A percentile compares a stretch with the other conserved stretches of the same genome.
Conservation (phyloP, 2,797 vertebrate species). For the Columba guinea region DNA sequence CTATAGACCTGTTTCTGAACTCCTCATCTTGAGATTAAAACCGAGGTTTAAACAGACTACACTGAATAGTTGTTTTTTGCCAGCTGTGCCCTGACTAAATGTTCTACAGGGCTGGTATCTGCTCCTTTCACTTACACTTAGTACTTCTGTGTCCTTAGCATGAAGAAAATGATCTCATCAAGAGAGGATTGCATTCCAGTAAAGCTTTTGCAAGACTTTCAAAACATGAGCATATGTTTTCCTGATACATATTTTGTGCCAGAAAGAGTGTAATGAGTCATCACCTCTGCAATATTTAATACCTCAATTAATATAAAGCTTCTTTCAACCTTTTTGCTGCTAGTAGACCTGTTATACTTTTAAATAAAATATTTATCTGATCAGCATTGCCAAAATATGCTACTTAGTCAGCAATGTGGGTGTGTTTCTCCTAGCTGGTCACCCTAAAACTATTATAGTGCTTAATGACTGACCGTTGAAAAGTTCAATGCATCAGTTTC, state of each 20-base stretch:
- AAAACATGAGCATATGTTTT: constrained; percentile 49
- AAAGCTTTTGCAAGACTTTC: constrained; percentile 18
- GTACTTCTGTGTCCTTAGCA: not conserved
- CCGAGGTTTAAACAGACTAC: not conserved
- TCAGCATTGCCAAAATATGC: constrained; percentile 27
- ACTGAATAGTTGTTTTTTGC: not conserved
- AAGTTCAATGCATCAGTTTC: not conserved
- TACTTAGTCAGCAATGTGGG: not conserved
- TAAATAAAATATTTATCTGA: constrained; percentile 34
- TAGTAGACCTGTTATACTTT: constrained; percentile 40
- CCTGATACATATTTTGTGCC: constrained; percentile 30
- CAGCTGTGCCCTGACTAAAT: not conserved
- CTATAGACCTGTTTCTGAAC: constrained; percentile 2
- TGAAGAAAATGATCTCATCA: constrained; percentile 36
- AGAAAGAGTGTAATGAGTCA: constrained; percentile 59
- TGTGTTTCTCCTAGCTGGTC: not conserved
- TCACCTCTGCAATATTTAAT: constrained; percentile 47
- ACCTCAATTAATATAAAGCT: constrained; percentile 28
- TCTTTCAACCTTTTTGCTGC: constrained; percentile 50
- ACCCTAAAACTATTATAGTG: not conserved
- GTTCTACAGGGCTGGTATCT: not conserved
- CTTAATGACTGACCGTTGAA: not conserved
- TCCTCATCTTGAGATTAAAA: constrained; percentile 13
- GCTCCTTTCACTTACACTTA: constrained; percentile 6
- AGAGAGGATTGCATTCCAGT: constrained; percentile 24